Base-by-base conservation (phyloP, 2,113 vertebrate genomes). In the Lamprologus sp. region DNA sequence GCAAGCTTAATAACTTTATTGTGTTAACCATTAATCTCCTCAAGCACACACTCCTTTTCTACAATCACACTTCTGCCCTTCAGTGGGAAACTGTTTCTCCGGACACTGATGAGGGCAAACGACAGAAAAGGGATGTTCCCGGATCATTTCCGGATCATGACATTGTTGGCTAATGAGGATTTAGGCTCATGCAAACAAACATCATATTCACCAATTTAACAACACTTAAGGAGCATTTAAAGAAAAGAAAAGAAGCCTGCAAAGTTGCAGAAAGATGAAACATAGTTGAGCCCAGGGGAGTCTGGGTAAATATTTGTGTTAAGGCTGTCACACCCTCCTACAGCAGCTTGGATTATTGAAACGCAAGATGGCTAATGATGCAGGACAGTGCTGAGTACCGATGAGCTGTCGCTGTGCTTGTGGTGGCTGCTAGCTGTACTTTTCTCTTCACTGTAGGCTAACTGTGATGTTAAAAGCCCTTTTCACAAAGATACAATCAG, bases 261-360 rank as follows among this genome's bases (percentile, higher is more conserved):
- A 81, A 53, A 53, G 3, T 37, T 10, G 42, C 81, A 95, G 94
- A 95, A 91, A 87, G 93, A 93, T 88, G 77, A 75, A 89, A 83
- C 80, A 85, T 90, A 94, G 88, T 91, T 94, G 93, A 93, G 87
- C 88, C 60, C 81, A 73, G 73, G 77, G 82, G 87, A 93, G 94
- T 93, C 93, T 91, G 83, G 82, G 85, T 94, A 95, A 96, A 95
- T 94, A 94, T 96, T 96, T 96, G 90, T 68, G 75, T 85, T 88
- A 37, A 58, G 51, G 87, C 87, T 23, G 82, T 89, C 85, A 87
- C 94, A 86, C 93, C 92, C 84, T 92, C 81, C 68, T 82, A 82
- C 60, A 26, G 89, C 88, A 89, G 82, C 82, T 10, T 58, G 92
- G 87, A 92, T 93, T 87, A 88, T 3, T 80, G 63, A 85, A 65